A percentile compares a stretch with the other conserved stretches of the same genome.
These are phyloP conservation scores for Brachyhypopomus occidentalis DNA, from an alignment of 2,113 vertebrate species.

Conservation along the genomic window DNA sequence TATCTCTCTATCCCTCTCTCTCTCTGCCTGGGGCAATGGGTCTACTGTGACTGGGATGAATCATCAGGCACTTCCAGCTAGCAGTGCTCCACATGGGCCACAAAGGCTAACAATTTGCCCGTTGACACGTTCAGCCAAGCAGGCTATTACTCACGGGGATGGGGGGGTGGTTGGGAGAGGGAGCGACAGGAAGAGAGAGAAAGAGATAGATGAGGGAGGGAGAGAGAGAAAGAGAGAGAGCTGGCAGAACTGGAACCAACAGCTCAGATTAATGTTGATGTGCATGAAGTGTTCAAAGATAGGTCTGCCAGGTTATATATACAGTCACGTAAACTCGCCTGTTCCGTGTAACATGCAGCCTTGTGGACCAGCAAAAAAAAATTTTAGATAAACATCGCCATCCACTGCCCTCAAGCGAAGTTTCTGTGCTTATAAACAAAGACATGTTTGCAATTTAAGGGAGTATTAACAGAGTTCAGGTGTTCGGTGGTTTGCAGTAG, in stretches of 20 bases:
- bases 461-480: too few species aligned
- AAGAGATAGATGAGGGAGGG: too few species aligned
- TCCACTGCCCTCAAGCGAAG: too few species aligned
- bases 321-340: conserved; percentile 3
- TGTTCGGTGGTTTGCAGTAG: too few species aligned
- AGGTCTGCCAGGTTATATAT: not conserved
- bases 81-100: conserved; percentile 3
- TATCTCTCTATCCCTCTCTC: not conserved
- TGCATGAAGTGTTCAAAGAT: not conserved
- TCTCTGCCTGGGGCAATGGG: not conserved
- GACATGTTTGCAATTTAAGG: too few species aligned
- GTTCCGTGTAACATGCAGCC: not conserved
- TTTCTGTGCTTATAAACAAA: too few species aligned
- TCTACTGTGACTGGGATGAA: conserved; percentile 11
- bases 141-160: conserved; percentile 16
- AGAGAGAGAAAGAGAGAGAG: too few species aligned
- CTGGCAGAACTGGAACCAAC: too few species aligned
- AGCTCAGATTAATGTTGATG: not conserved
- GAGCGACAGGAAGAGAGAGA: too few species aligned
- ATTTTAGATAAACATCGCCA: too few species aligned
- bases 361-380: too few species aligned
- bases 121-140: conserved; percentile 36
- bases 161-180: not conserved
- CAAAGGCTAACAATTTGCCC: conserved; percentile 38
- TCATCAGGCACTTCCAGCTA: conserved; percentile 25